phyloP scores from a whole-genome alignment of 2,797 vertebrate genomes.

The Hozukius guyotensis region DNA sequence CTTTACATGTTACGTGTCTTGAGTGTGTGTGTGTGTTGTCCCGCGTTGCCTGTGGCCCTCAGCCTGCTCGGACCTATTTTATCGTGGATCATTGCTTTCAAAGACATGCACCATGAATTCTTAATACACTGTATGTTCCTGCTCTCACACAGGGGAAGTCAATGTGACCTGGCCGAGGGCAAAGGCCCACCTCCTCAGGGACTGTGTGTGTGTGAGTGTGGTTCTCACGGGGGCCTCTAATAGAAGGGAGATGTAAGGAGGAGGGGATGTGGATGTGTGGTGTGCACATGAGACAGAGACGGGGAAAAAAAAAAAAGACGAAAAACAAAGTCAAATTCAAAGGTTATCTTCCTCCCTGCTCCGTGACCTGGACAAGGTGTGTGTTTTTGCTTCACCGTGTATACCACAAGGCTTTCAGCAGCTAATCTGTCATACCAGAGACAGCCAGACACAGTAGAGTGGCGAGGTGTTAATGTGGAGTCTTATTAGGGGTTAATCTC shows the following conservation, averaged over 20 bases:
- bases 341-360: conserved; percentile 12
- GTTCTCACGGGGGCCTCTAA: conserved; percentile 7
- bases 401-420: conserved; percentile 32
- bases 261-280: conserved; percentile 1
- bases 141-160: conserved; percentile 36
- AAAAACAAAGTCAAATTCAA: conserved; percentile 16
- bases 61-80: conserved; percentile 7
- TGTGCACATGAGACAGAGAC: not conserved
- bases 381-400: not conserved
- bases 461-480: conserved; percentile 59
- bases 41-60: not conserved
- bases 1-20: not conserved
- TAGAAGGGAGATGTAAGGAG: conserved; percentile 6
- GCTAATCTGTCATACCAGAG: conserved; percentile 34
- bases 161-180: conserved; percentile 25
- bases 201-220: not conserved
- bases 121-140: conserved; percentile 50
- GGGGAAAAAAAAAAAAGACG: not conserved
- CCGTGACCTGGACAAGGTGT: conserved; percentile 13
- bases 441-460: conserved; percentile 27
- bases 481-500: conserved; percentile 58
- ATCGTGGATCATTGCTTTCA: conserved; percentile 42
- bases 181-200: conserved; percentile 20
- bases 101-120: conserved; percentile 58
- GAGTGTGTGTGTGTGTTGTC: not conserved